Conservation (phyloP, 2,797 vertebrate genomes). For the Todus mexicanus region DNA sequence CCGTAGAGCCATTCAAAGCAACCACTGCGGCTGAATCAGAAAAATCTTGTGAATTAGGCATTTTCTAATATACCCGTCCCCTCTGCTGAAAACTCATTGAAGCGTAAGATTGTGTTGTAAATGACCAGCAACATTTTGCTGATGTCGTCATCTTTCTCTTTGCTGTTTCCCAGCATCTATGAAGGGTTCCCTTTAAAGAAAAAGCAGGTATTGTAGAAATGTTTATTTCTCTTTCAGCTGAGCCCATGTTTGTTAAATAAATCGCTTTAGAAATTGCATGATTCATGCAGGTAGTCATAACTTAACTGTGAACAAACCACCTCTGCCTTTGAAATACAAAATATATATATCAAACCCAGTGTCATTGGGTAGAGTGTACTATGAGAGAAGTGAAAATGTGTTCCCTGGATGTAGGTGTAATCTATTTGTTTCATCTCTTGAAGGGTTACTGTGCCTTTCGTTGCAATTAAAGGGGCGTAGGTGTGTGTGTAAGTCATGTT, state of each 20-base stretch:
- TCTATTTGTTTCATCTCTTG: neutral
- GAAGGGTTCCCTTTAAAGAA: constrained; percentile 68
- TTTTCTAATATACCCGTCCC: constrained; percentile 57
- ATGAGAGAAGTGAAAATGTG: neutral
- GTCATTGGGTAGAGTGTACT: neutral
- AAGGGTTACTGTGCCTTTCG: neutral
- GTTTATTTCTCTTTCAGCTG: constrained; percentile 77
- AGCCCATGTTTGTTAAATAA: constrained; percentile 72
- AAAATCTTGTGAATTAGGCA: constrained; percentile 56
- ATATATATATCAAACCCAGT: neutral
- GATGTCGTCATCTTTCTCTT: constrained; percentile 57
- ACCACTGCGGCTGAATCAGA: constrained; percentile 14
- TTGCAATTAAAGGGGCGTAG: neutral
- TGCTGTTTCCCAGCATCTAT: constrained; percentile 21
- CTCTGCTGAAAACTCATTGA: constrained; percentile 63
- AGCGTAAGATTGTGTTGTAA: constrained; percentile 58
- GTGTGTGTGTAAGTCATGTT: neutral
- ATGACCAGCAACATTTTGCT: constrained; percentile 63
- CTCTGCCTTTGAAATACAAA: constrained; percentile 36
- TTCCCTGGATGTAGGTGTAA: neutral
- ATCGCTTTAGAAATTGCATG: constrained; percentile 64
- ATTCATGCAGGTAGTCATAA: neutral
- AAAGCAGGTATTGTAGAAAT: constrained; percentile 59
- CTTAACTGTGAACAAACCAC: constrained; percentile 42
- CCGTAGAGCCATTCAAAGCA: constrained; percentile 53